phyloP scores from a whole-genome alignment of 2,113 vertebrate species.

The Melierax canorus region DNA sequence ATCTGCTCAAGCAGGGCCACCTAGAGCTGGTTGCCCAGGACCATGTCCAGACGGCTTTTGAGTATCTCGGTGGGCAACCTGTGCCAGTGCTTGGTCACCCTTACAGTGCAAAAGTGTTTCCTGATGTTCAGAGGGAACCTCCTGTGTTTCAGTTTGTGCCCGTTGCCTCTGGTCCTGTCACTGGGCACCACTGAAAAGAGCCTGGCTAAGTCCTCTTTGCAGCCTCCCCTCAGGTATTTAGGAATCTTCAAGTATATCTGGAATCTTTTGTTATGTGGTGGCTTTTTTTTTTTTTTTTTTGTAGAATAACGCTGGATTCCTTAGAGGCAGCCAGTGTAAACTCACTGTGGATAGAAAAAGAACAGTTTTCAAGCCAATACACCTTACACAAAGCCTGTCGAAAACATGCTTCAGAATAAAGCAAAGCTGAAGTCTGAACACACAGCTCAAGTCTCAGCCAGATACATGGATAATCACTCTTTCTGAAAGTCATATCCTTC shows the following conservation, averaged over 20 bases:
- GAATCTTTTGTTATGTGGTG: neutral
- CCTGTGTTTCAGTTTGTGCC: neutral
- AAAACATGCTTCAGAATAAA: neutral
- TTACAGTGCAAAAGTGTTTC: neutral
- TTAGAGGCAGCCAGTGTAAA: neutral
- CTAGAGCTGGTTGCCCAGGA: neutral
- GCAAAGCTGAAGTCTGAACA: neutral
- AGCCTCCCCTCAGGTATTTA: neutral
- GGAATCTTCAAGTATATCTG: neutral
- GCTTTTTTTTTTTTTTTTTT: neutral
- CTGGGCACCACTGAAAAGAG: neutral
- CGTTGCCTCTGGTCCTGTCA: neutral
- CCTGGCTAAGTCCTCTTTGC: neutral
- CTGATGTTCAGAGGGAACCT: neutral
- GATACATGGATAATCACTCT: neutral
- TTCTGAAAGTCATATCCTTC: neutral
- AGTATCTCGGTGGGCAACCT: neutral
- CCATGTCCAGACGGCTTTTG: neutral
- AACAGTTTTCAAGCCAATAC: neutral
- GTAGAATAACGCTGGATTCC: neutral
- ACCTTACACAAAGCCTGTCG: neutral
- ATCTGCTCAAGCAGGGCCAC: neutral
- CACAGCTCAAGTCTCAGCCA: neutral
- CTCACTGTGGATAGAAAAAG: neutral
- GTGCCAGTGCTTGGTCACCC: neutral